Base-by-base conservation (phyloP, 1,140 invertebrate genomes). In the Berghia stephanieae region DNA sequence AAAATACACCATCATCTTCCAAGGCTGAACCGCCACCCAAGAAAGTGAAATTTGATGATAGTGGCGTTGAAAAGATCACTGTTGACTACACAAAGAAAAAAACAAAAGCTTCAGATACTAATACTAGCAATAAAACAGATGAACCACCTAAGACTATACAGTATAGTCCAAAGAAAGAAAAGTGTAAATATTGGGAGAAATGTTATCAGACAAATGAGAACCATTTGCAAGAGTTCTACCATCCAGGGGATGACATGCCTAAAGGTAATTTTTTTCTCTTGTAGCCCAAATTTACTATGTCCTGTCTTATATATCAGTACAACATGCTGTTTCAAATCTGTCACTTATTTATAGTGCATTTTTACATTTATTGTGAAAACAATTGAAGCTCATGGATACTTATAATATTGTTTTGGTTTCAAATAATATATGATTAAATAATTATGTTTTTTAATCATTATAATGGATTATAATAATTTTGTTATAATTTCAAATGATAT, bases 181-280 rank as follows among this genome's bases (percentile, higher is more conserved):
- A 84, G 68, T 86, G 86, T 71, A 83, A 84, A 78, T 87, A 84
- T 66, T 85, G 85, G 83, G 79, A 79, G 4, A 86, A 86, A 55
- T 87, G 86, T 78, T 87, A 83, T 72, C 82, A 83, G 57, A 86
- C 83, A 67, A 81, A 83, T 38, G 75, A 82, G 46, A 74, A 67
- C 13, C 86, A 87, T 72, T 63, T 80, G 43, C 71, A 78, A 43
- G 68, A 80, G 16, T 87, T 81, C 63, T 55, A 77, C 3, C 86
- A 87, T 71, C 84, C 85, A 38, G 78, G 71, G 3, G 82, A 84
- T 70, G 49, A 78, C 18, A 49, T 63, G 24, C 78, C 75, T 63
- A 71, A 77, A 16, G 76, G 66, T 52, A 77, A 72, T 40, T 67
- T 67, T 67, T 13, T 40, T 24, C 38, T 67, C n/a, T n/a, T n/a